These are phyloP conservation scores for Littorina saxatilis DNA, from an alignment of 1,140 invertebrate genomes.

Conservation along the genomic window DNA sequence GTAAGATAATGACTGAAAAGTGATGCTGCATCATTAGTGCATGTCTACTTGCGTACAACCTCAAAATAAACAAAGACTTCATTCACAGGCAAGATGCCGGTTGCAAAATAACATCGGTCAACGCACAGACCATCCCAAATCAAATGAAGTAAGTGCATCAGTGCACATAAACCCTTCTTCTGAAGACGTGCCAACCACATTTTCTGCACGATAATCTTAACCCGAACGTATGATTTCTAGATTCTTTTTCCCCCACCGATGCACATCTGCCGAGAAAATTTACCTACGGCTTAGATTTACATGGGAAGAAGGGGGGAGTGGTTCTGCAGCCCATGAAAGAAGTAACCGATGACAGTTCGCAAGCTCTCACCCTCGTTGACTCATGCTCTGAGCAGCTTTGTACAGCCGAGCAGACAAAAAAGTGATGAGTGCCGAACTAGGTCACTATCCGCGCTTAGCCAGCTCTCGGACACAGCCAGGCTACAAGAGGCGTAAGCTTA, in stretches of 20 bases:
- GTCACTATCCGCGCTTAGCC: neutral
- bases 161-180: no score
- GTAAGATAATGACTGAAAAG: no score
- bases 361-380: conserved; percentile 19
- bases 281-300: neutral
- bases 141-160: no score
- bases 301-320: neutral
- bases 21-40: no score
- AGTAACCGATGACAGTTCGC: conserved; percentile 14
- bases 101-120: no score
- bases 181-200: neutral
- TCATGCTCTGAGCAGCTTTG: conserved; percentile 18
- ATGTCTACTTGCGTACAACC: no score
- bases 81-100: no score
- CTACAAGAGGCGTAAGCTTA: neutral
- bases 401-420: conserved; percentile 23
- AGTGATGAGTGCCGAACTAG: neutral
- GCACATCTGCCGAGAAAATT: neutral
- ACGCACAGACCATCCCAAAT: no score
- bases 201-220: neutral
- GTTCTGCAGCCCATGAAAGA: conserved; percentile 17
- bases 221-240: conserved; percentile 5
- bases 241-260: conserved; percentile 2
- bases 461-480: no score
- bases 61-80: no score